These are phyloP conservation scores for Hypotaenidia okinawae DNA, from an alignment of 2,797 vertebrate species.

Conservation along the genomic window DNA sequence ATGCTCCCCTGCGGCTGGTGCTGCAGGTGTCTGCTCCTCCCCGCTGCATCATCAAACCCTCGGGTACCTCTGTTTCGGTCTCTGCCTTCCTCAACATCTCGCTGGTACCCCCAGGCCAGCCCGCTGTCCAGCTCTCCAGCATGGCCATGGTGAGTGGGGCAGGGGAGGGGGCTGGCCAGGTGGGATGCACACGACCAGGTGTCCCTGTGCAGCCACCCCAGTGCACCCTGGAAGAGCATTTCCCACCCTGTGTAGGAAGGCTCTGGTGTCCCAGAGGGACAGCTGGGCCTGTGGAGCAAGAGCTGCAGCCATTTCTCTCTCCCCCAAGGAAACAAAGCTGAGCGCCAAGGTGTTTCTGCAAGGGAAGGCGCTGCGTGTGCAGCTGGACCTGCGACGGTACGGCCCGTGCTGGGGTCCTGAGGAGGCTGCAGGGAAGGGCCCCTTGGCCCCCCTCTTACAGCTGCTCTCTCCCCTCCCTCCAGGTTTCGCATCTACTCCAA, in stretches of 20 bases:
- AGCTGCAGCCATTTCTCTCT: not conserved
- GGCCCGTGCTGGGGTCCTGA: rapidly evolving
- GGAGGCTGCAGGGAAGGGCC: rapidly evolving
- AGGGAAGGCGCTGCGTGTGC: slow-evolving; percentile 84
- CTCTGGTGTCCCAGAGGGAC: not conserved
- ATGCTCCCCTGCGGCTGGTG: slow-evolving; percentile 85
- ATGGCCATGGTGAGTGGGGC: slow-evolving; percentile 87
- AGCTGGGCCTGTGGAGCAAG: too few relatives aligned
- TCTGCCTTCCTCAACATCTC: slow-evolving; percentile 86
- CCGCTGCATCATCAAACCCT: slow-evolving; percentile 86
- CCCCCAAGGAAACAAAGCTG: slow-evolving; percentile 74
- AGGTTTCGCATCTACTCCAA: slow-evolving; percentile 97
- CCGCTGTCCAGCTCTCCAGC: slow-evolving; percentile 87
- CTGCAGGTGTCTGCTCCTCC: slow-evolving; percentile 84
- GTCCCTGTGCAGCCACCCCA: not conserved
- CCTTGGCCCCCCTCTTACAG: rapidly evolving
- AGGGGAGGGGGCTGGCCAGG: too few relatives aligned
- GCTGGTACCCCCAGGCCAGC: slow-evolving; percentile 76
- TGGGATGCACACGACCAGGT: rapidly evolving
- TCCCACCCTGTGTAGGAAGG: rapidly evolving
- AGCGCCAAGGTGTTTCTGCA: slow-evolving; percentile 87
- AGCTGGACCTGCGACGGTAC: slow-evolving; percentile 90
- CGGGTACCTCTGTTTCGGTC: slow-evolving; percentile 85
- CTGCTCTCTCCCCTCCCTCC: not conserved
- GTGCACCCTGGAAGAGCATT: rapidly evolving